These are phyloP conservation scores for Leuctra nigra DNA, from an alignment of 2,888 invertebrate species.

Conservation along the genomic window DNA sequence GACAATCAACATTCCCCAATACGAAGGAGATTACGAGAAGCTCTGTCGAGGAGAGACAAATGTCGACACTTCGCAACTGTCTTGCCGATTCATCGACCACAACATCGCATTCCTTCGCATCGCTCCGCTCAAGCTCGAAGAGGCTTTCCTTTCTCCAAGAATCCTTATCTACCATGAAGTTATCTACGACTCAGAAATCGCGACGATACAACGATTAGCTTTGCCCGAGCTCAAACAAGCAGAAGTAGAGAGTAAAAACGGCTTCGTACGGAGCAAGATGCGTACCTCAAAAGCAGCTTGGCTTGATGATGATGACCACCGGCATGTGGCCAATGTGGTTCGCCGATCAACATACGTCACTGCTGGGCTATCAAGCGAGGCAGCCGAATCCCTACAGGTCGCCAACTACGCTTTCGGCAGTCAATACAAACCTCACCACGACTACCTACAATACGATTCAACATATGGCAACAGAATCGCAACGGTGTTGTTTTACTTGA, in stretches of 20 bases:
- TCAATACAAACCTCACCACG: slow-evolving; percentile 97
- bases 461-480: not conserved
- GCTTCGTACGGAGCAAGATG: not conserved
- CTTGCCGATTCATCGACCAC: slow-evolving; percentile 66
- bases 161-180: slow-evolving; percentile 84
- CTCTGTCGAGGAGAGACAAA: not conserved
- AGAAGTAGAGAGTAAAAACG: no score
- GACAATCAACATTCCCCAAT: no score
- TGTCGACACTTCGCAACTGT: no score
- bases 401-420: slow-evolving; percentile 99
- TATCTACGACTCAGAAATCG: slow-evolving; percentile 83
- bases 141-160: slow-evolving; percentile 67
- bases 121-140: slow-evolving; percentile 80
- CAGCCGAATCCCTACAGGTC: slow-evolving; percentile 95
- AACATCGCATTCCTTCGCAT: slow-evolving; percentile 61
- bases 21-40: not conserved
- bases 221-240: no score
- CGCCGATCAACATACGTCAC: slow-evolving; percentile 80
- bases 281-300: slow-evolving; percentile 62
- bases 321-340: slow-evolving; percentile 64
- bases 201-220: slow-evolving; percentile 74
- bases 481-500: slow-evolving; percentile 46
- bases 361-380: slow-evolving; percentile 65
- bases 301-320: slow-evolving; percentile 79
- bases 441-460: slow-evolving; percentile 46